Percentiles rank a stretch among this genome's conserved stretches.
Evolutionary conservation across 2,797 vertebrate genomes (phyloP).

Genomic region (Cercopithecus petaurista): DNA sequence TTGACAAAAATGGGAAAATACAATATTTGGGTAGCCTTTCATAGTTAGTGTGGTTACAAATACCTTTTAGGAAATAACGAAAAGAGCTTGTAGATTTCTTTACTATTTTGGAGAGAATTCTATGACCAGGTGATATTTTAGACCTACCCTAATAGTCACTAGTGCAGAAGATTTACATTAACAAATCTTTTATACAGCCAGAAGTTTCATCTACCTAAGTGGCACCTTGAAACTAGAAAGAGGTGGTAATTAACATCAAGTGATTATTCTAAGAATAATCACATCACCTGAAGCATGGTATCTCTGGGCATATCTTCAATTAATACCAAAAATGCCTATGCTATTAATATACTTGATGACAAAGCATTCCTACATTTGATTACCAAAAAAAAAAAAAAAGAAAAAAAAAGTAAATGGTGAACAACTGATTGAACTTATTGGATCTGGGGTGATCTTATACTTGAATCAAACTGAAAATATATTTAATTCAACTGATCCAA

Average conservation of each 20-base stretch:
- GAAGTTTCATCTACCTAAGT: not conserved
- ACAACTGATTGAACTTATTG: not conserved
- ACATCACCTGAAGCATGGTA: not conserved
- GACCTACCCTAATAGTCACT: not conserved
- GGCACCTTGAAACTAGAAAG: slow-evolving; percentile 17
- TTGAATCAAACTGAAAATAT: not conserved
- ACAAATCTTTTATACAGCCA: not conserved
- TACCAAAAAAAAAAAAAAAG: not conserved
- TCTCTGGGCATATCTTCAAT: not conserved
- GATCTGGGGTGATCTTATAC: not conserved
- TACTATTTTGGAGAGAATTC: not conserved
- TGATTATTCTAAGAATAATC: not conserved
- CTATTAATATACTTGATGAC: not conserved
- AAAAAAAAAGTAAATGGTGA: not conserved
- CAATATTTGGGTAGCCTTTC: not conserved
- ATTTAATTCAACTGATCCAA: not conserved
- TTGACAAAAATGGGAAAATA: not conserved
- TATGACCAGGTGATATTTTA: not conserved
- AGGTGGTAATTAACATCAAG: slow-evolving; percentile 30
- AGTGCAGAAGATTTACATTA: slow-evolving; percentile 1
- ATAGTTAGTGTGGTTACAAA: not conserved
- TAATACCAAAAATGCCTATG: not conserved
- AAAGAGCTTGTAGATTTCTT: not conserved
- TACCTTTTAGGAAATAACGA: not conserved
- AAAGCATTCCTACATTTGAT: not conserved